phyloP scores from a whole-genome alignment of 2,797 vertebrate genomes.

The Oophaga sylvatica region DNA sequence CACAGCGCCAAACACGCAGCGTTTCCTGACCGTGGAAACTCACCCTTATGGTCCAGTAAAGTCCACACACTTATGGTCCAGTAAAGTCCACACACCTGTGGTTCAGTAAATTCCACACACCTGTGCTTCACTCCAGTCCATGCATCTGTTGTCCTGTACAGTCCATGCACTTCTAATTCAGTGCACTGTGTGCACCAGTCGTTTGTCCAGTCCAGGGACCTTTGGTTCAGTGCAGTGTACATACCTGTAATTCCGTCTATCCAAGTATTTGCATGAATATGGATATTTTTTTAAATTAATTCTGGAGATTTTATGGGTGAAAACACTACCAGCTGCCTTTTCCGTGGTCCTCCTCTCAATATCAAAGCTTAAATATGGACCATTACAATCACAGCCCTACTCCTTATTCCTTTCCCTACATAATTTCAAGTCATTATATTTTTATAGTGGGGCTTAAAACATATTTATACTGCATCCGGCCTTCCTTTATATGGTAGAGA shows the following conservation, averaged over 20 bases:
- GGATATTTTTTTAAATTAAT: background rate
- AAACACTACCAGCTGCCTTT: background rate
- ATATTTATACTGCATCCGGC: background rate
- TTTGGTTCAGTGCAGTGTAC: no score
- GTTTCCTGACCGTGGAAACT: no score
- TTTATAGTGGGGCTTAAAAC: background rate
- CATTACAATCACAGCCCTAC: background rate
- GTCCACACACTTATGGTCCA: no score
- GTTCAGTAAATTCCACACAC: no score
- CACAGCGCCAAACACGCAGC: no score
- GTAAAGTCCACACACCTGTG: no score
- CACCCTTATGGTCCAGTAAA: no score
- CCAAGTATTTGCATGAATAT: no score
- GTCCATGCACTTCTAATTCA: no score
- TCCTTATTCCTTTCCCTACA: background rate
- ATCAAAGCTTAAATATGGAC: background rate
- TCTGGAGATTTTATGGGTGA: background rate
- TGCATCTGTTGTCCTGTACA: no score
- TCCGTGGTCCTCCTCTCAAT: background rate
- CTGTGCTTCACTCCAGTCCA: background rate
- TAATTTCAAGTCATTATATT: background rate
- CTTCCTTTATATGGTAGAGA: background rate
- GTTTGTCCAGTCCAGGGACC: no score
- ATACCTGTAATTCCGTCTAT: background rate
- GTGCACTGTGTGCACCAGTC: no score